Evolutionary conservation across 2,113 vertebrate genomes (phyloP).

Genomic region (Hylia prasina): DNA sequence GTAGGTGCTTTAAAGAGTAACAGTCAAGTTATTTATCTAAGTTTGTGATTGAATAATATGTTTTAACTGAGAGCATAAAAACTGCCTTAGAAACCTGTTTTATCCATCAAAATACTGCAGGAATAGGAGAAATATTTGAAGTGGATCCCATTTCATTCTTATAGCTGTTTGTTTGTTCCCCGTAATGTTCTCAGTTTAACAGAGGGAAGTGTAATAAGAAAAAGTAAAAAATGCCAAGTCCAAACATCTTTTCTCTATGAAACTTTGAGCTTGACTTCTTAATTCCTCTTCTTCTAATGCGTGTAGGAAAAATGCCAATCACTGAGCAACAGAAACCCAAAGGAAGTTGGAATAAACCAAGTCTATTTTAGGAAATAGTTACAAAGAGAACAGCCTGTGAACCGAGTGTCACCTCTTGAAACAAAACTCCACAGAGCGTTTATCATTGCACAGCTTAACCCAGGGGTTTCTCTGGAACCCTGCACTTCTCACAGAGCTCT

Average conservation of each 20-base stretch:
- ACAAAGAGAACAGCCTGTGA: background rate
- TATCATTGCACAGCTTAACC: background rate
- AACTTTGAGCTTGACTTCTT: background rate
- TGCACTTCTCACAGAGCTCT: background rate
- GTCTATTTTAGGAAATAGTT: background rate
- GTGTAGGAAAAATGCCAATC: background rate
- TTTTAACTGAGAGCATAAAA: background rate
- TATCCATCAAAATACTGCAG: background rate
- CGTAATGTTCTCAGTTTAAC: background rate
- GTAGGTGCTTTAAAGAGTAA: background rate
- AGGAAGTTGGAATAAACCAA: background rate
- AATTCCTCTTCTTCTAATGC: background rate
- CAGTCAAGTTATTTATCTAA: background rate
- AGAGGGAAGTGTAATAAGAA: background rate
- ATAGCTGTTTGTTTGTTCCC: background rate
- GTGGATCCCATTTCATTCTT: background rate
- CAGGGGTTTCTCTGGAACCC: background rate
- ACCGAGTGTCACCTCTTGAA: background rate
- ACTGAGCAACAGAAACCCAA: background rate
- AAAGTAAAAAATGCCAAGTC: background rate
- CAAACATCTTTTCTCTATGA: background rate
- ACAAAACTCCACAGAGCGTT: background rate
- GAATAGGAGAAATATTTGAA: background rate
- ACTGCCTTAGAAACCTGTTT: background rate
- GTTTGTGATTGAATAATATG: background rate